Percentiles rank a stretch among this genome's conserved stretches.
These are phyloP conservation scores for Tonatia bakeri DNA, from an alignment of 2,113 vertebrate species.

Conservation along the genomic window DNA sequence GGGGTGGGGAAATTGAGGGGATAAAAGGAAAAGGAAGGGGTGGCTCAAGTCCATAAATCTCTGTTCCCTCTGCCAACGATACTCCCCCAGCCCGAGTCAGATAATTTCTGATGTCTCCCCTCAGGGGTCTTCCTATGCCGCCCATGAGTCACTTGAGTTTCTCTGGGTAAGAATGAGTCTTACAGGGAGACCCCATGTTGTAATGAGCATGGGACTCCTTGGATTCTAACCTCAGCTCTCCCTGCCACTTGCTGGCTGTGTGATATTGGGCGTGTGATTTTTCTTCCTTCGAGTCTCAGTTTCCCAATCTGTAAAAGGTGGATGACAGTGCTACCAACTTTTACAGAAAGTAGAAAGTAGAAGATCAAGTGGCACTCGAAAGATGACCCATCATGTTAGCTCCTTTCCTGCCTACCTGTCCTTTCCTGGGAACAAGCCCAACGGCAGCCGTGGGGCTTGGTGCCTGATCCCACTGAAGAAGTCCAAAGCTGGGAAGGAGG, in stretches of 20 bases:
- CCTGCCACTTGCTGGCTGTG: background rate
- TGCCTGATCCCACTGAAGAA: background rate
- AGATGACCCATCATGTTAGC: background rate
- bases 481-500: background rate
- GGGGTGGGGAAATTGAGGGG: background rate
- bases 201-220: background rate
- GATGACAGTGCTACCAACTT: background rate
- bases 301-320: background rate
- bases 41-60: background rate
- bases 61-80: background rate
- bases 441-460: background rate
- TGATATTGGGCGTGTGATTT: background rate
- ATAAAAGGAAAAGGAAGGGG: background rate
- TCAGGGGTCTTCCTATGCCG: background rate
- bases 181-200: background rate
- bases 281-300: background rate
- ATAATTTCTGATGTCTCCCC: background rate
- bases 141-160: background rate
- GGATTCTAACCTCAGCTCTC: background rate
- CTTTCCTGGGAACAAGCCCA: background rate
- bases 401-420: background rate
- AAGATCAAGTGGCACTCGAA: background rate
- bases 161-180: background rate
- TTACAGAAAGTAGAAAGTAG: background rate
- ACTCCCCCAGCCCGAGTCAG: background rate